These are phyloP conservation scores for Nomada flava DNA, from an alignment of 2,888 invertebrate genomes.

Conservation along the genomic window DNA sequence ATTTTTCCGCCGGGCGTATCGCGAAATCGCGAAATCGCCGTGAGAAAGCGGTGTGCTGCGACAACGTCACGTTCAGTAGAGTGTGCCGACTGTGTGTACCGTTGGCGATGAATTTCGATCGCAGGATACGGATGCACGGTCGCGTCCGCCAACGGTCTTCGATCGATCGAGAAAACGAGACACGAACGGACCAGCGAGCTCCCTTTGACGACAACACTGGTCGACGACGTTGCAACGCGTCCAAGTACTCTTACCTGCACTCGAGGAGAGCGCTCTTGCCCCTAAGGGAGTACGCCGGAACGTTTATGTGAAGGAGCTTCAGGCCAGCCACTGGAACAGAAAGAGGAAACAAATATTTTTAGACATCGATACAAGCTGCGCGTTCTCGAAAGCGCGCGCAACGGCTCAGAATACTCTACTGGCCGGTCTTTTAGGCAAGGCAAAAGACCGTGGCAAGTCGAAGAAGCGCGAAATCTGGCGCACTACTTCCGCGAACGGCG, in stretches of 20 bases:
- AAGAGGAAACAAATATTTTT: slow-evolving; percentile 63
- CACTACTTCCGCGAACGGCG: neutral
- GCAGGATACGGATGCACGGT: too few relatives aligned
- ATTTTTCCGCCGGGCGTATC: neutral
- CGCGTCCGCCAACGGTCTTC: neutral
- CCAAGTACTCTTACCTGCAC: slow-evolving; percentile 82
- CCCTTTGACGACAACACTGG: slow-evolving; percentile 32
- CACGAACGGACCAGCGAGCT: slow-evolving; percentile 1
- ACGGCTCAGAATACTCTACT: too few relatives aligned
- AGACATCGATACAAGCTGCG: neutral
- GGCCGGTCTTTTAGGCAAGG: too few relatives aligned
- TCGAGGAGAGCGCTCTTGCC: slow-evolving; percentile 84
- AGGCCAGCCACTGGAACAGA: slow-evolving; percentile 82
- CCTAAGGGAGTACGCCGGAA: slow-evolving; percentile 83
- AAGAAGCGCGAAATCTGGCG: neutral
- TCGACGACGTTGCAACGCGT: slow-evolving; percentile 16
- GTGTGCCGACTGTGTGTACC: neutral
- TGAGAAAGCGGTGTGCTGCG: neutral
- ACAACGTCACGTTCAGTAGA: neutral
- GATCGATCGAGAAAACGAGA: slow-evolving; percentile 30
- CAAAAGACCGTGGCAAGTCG: neutral
- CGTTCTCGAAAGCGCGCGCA: neutral
- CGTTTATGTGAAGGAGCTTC: slow-evolving; percentile 82
- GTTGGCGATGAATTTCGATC: neutral
- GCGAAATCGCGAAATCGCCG: neutral